Conservation (phyloP, 2,888 invertebrate species). For the Mimumesa dahlbomi region DNA sequence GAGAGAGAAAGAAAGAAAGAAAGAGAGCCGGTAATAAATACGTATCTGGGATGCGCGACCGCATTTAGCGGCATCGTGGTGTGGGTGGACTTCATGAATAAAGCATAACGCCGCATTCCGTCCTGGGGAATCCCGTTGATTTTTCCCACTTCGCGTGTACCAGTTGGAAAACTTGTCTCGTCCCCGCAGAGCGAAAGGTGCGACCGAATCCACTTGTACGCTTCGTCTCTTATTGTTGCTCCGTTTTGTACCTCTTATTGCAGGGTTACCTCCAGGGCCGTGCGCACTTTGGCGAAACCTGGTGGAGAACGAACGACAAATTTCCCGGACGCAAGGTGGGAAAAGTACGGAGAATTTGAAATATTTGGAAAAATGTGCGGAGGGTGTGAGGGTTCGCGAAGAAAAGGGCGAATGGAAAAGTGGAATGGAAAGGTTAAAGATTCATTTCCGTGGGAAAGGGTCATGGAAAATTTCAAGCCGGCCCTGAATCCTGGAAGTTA, state of each 20-base stretch:
- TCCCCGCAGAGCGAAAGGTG: background rate
- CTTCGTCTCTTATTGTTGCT: slow-evolving; percentile 49
- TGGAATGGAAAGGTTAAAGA: too few relatives aligned
- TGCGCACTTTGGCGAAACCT: too few relatives aligned
- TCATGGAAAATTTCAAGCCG: too few relatives aligned
- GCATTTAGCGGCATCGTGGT: slow-evolving; percentile 68
- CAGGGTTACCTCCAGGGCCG: slow-evolving; percentile 22
- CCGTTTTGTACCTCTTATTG: slow-evolving; percentile 42
- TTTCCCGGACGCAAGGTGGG: too few relatives aligned
- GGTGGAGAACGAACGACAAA: too few relatives aligned
- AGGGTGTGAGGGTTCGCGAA: too few relatives aligned
- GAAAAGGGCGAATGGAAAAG: too few relatives aligned
- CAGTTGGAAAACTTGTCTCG: slow-evolving; percentile 41
- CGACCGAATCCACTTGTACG: slow-evolving; percentile 29
- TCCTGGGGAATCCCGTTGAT: slow-evolving; percentile 52
- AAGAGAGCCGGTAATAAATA: slow-evolving; percentile 62
- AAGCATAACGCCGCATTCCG: slow-evolving; percentile 59
- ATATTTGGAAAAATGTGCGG: too few relatives aligned
- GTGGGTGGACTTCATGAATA: slow-evolving; percentile 72
- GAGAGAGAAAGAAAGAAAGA: too few relatives aligned
- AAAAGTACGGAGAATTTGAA: too few relatives aligned
- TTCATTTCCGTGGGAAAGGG: too few relatives aligned
- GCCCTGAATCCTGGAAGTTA: slow-evolving; percentile 5
- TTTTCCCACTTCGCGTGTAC: slow-evolving; percentile 59
- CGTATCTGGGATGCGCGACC: slow-evolving; percentile 54